phyloP scores from a whole-genome alignment of 2,888 invertebrate species.

The Pherbina coryleti region DNA sequence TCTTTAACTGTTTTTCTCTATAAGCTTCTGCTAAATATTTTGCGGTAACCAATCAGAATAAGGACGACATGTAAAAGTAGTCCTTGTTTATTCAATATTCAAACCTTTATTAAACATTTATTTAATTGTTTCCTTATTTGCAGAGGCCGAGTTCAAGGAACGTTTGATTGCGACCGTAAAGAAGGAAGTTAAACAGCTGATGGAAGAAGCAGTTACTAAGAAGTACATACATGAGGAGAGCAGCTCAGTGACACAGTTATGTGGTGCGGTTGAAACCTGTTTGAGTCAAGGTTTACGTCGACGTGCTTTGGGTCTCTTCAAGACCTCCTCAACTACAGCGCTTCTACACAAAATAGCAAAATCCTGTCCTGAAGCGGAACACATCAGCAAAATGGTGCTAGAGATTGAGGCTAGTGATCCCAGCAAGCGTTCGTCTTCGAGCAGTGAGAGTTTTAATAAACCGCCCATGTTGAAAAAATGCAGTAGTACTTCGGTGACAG shows the following conservation, averaged over 20 bases:
- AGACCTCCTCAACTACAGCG: slow-evolving; percentile 92
- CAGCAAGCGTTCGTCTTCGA: slow-evolving; percentile 76
- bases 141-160: slow-evolving; percentile 77
- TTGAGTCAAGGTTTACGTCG: slow-evolving; percentile 80
- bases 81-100: too few species aligned
- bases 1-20: too few species aligned
- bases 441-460: slow-evolving; percentile 76
- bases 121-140: slow-evolving; percentile 2
- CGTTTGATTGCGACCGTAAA: slow-evolving; percentile 84
- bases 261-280: slow-evolving; percentile 91
- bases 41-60: too few species aligned
- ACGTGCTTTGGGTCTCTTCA: slow-evolving; percentile 87
- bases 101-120: too few species aligned
- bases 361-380: slow-evolving; percentile 80
- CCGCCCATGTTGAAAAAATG: slow-evolving; percentile 78
- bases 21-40: too few species aligned
- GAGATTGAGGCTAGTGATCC: slow-evolving; percentile 81
- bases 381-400: slow-evolving; percentile 82
- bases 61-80: too few species aligned
- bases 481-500: slow-evolving; percentile 69
- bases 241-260: slow-evolving; percentile 89
- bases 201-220: slow-evolving; percentile 95
- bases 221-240: slow-evolving; percentile 95
- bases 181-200: slow-evolving; percentile 94
- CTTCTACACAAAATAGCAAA: slow-evolving; percentile 93